Conservation (phyloP, 2,888 invertebrate genomes). For the Leptopilina myrica region DNA sequence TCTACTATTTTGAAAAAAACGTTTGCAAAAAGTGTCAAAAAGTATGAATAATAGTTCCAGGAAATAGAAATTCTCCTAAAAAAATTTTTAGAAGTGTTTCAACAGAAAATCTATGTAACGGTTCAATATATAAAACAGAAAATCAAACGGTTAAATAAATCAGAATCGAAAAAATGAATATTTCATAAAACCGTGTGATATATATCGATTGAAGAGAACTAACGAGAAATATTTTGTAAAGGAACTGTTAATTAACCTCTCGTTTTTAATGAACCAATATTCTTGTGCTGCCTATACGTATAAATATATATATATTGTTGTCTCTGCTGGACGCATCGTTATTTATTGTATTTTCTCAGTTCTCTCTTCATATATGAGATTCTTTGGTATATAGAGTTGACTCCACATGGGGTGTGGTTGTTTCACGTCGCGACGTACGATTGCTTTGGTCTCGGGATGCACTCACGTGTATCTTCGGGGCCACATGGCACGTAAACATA, state of each 20-base stretch:
- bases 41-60: no score
- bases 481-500: slow-evolving; percentile 33
- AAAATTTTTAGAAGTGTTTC: no score
- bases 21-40: no score
- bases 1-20: no score
- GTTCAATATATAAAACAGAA: no score
- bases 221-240: not conserved
- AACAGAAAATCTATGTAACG: no score
- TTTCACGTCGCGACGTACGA: slow-evolving; percentile 1
- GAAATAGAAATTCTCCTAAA: no score
- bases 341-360: slow-evolving; percentile 30
- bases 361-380: not conserved
- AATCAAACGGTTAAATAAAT: no score
- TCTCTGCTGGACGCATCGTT: slow-evolving; percentile 15
- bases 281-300: not conserved
- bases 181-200: not conserved
- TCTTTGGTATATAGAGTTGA: slow-evolving; percentile 13
- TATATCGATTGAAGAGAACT: not conserved
- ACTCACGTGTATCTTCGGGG: slow-evolving; percentile 23
- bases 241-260: slow-evolving; percentile 21
- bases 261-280: slow-evolving; percentile 25
- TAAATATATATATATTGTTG: slow-evolving; percentile 23
- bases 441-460: slow-evolving; percentile 21
- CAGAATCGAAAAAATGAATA: no score
- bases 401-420: slow-evolving; percentile 34